These are phyloP conservation scores for Buphagus erythrorhynchus DNA, from an alignment of 2,797 vertebrate species.

Conservation along the genomic window DNA sequence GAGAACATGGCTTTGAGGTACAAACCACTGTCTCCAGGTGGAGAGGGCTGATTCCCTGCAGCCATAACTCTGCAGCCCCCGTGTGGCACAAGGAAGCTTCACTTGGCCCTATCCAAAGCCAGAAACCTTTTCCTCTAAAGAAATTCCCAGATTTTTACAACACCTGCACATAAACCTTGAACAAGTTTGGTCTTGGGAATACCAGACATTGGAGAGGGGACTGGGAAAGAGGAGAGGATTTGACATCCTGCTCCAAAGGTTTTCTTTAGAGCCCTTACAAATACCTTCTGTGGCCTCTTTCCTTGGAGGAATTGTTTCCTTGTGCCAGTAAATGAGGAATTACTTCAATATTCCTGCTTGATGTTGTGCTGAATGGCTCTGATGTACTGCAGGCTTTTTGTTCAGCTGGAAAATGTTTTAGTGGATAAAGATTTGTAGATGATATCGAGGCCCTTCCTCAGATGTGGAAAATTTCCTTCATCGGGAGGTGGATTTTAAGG, in stretches of 20 bases:
- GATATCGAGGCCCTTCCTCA: background rate
- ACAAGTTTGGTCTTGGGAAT: fast-evolving
- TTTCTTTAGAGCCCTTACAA: background rate
- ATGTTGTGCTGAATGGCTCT: background rate
- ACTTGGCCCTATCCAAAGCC: background rate
- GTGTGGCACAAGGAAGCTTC: background rate
- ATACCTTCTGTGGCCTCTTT: background rate
- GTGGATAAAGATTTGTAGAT: background rate
- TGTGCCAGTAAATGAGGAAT: constrained; percentile 46
- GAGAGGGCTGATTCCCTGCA: background rate
- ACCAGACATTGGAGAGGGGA: background rate
- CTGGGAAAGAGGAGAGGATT: background rate
- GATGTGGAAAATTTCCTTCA: background rate
- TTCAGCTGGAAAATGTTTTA: background rate
- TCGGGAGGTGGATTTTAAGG: background rate
- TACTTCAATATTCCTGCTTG: background rate
- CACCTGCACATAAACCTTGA: background rate
- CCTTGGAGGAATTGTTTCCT: background rate
- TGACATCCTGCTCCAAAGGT: background rate
- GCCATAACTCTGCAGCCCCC: background rate
- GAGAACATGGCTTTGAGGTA: background rate
- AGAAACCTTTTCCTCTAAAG: background rate
- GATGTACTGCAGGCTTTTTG: background rate
- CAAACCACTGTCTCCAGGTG: background rate
- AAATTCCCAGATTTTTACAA: background rate